Percentiles rank a stretch among this genome's conserved stretches.
These are phyloP conservation scores for Stylophora pistillata DNA, from an alignment of 64 coral and sea anemone genomes.

Conservation along the genomic window DNA sequence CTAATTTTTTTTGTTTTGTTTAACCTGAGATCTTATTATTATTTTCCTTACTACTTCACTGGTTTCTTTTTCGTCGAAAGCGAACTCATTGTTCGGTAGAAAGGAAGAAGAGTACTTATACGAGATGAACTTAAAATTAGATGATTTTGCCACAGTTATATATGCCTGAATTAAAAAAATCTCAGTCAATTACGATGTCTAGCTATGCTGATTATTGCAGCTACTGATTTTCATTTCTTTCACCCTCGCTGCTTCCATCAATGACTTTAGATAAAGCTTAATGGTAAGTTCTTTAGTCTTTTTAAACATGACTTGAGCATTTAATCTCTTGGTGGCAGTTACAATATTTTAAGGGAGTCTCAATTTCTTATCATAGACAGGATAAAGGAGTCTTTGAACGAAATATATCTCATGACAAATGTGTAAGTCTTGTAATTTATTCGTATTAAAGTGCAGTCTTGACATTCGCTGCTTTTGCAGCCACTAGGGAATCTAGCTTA, in stretches of 20 bases:
- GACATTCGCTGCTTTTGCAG: no score
- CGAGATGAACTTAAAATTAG: no score
- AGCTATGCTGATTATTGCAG: neutral
- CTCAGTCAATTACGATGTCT: neutral
- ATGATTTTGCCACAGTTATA: no score
- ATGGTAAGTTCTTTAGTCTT: conserved; percentile 59
- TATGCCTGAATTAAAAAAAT: neutral
- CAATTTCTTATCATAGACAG: conserved; percentile 68
- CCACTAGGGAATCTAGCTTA: no score
- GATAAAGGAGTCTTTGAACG: conserved; percentile 91
- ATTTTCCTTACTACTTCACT: no score
- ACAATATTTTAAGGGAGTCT: neutral
- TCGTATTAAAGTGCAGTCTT: no score
- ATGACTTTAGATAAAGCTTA: conserved; percentile 73
- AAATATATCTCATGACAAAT: conserved; percentile 99
- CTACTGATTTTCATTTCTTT: neutral
- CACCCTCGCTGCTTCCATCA: neutral
- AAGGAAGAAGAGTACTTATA: no score
- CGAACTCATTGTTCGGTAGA: no score
- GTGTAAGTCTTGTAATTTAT: conserved; percentile 65
- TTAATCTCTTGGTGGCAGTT: neutral
- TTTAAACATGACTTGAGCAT: neutral
- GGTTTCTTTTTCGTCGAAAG: no score
- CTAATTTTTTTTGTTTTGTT: no score
- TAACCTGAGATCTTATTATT: no score